Evolutionary conservation across 2,888 invertebrate species (phyloP).

Genomic region (Ophioninae sp.): DNA sequence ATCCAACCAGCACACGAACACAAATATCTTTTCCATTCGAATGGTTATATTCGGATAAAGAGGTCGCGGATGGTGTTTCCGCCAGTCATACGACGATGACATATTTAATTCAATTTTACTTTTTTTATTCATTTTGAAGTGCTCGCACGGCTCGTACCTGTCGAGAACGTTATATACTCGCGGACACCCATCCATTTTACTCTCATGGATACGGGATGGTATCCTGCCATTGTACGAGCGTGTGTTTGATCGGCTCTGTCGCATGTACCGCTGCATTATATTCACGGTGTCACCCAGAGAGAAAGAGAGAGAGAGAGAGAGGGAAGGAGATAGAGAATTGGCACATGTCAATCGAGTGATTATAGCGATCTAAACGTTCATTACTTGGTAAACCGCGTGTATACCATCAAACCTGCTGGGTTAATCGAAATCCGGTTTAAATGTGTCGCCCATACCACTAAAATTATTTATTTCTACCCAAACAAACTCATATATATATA

Average conservation of each 20-base stretch:
- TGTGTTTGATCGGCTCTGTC: background rate
- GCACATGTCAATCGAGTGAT: conserved; percentile 57
- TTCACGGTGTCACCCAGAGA: conserved; percentile 20
- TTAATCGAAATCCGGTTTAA: conserved; percentile 59
- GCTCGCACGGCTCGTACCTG: background rate
- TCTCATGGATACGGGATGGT: background rate
- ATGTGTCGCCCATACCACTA: conserved; percentile 28
- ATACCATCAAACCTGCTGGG: conserved; percentile 36
- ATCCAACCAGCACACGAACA: no score
- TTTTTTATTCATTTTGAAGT: background rate
- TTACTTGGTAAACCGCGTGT: conserved; percentile 55
- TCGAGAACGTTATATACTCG: background rate
- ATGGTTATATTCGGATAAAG: background rate
- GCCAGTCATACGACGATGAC: background rate
- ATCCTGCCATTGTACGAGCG: background rate
- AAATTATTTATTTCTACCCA: conserved; percentile 48
- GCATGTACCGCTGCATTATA: background rate
- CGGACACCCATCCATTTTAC: background rate
- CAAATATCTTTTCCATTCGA: background rate
- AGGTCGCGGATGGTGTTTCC: background rate
- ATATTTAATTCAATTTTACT: background rate
- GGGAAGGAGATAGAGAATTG: conserved; percentile 31
- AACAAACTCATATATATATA: background rate
- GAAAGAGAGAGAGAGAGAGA: background rate
- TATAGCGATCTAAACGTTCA: conserved; percentile 59